Evolutionary conservation across 1,140 invertebrate species (phyloP), one percentile per base, ranked within the genome.

Genomic region (Aphelenchoides avenae): DNA sequence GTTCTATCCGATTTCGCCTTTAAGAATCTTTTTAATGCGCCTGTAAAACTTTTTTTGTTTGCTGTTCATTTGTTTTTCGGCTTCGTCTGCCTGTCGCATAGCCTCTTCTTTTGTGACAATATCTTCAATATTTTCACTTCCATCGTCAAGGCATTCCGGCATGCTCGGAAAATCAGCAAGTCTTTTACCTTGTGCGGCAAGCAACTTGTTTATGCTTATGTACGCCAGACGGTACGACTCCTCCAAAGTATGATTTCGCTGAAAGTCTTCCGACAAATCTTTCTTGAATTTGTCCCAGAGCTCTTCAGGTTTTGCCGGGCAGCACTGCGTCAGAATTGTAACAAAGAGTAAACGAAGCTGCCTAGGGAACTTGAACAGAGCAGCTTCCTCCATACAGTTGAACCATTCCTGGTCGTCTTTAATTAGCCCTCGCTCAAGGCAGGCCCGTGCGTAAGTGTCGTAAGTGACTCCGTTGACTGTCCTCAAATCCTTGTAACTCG

Each of bases 41-140:
- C 57, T 24, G 57, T 18, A 18, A 53, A 57, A 26, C 2, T 42
- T 20, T 57, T 62, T 65, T 15, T 61, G 27, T 36, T 9, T 15
- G 56, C 30, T 15, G 33, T 59, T 65, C 33, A 66, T 65, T 66
- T 20, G n/a, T 22, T 18, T 57, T n/a, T n/a, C n/a, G n/a, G n/a
- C n/a, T n/a, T n/a, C n/a, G n/a, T n/a, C n/a, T n/a, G n/a, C n/a
- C n/a, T n/a, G n/a, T n/a, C n/a, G n/a, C n/a, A n/a, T n/a, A n/a
- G n/a, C n/a, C n/a, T 63, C n/a, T 36, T 67, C 13, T 68, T 66
- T 6, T 9, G 26, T 9, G 60, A 13, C 27, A 11, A 58, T 27
- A 9, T 15, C 11, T 7, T 65, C 37, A 46, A 3, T 22, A 41
- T 22, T 41, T 41, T 7, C 20, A 24, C 18, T 41, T 18, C 39